Evolutionary conservation across 2,113 vertebrate genomes (phyloP).

Genomic region (Lophochroa leadbeateri): DNA sequence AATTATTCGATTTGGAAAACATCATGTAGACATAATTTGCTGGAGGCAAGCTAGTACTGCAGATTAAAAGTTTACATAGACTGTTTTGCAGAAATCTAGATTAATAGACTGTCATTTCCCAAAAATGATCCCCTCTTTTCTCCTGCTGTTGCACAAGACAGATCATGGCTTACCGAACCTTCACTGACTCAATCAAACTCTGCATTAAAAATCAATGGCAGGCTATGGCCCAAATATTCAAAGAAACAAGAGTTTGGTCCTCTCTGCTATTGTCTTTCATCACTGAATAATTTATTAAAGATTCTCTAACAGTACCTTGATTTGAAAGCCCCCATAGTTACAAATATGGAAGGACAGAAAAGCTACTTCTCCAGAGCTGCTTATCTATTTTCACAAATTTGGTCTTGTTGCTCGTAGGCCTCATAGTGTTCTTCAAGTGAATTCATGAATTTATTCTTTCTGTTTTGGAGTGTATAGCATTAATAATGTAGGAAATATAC

Average conservation of each 20-base stretch:
- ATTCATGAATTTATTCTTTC: neutral
- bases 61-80: too few species aligned
- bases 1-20: too few species aligned
- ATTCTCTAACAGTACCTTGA: neutral
- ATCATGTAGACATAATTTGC: too few species aligned
- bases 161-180: neutral
- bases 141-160: neutral
- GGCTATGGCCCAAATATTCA: neutral
- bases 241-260: neutral
- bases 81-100: neutral
- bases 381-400: neutral
- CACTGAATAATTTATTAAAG: neutral
- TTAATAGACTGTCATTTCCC: neutral
- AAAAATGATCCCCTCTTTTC: neutral
- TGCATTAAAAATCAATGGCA: neutral
- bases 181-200: neutral
- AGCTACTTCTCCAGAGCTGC: neutral
- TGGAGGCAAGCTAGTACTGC: too few species aligned
- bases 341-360: neutral
- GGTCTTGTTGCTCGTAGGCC: neutral
- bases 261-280: neutral
- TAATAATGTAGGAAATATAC: neutral
- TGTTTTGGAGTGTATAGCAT: neutral
- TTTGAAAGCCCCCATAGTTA: neutral
- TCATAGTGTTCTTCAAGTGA: neutral